phyloP scores from a whole-genome alignment of 2,113 vertebrate genomes.

The Serilophus lunatus region DNA sequence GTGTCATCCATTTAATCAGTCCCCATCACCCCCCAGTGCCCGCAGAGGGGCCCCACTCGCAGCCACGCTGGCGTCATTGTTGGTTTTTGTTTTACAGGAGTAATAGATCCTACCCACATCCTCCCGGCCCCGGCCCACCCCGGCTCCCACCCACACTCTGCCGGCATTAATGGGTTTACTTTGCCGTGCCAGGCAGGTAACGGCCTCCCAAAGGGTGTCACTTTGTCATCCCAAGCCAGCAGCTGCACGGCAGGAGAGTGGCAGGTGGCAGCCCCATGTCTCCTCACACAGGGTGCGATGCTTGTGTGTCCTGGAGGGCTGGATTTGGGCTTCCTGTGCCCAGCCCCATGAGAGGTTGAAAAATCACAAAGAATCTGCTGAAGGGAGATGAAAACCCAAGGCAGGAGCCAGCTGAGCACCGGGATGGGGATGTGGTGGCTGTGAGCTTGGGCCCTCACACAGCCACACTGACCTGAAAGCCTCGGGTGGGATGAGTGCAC shows the following conservation, averaged over 20 bases:
- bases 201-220: not conserved
- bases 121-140: not conserved
- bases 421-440: not conserved
- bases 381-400: not conserved
- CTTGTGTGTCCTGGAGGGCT: not conserved
- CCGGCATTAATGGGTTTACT: not conserved
- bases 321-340: not conserved
- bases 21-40: not conserved
- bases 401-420: not conserved
- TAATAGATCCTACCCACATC: not conserved
- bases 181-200: not conserved
- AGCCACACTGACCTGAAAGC: fast-evolving
- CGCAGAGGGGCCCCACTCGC: fast-evolving
- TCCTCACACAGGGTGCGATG: fast-evolving
- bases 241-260: not conserved
- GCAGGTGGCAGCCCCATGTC: not conserved
- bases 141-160: not conserved
- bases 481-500: fast-evolving
- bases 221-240: not conserved
- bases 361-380: not conserved
- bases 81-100: not conserved
- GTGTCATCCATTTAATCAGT: not conserved
- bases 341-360: not conserved
- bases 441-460: not conserved
- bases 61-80: fast-evolving